These are phyloP conservation scores for Hippoglossus hippoglossus DNA, from an alignment of 2,797 vertebrate species.

Conservation along the genomic window DNA sequence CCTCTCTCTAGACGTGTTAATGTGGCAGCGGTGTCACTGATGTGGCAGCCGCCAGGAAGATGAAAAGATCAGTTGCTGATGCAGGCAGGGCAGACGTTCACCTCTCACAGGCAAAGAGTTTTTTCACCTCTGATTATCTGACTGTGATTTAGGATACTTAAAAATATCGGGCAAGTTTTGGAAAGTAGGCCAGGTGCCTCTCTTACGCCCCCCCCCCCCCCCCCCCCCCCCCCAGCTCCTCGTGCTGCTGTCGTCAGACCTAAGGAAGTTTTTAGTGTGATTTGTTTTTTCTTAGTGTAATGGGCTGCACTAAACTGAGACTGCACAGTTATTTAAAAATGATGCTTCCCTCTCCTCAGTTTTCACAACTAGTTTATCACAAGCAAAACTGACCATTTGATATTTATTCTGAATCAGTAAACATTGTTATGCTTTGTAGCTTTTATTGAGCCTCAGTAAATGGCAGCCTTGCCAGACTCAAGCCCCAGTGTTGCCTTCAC, in stretches of 20 bases:
- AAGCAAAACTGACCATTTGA: conserved; percentile 6
- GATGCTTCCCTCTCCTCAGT: conserved; percentile 3
- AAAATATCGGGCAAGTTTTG: conserved; percentile 29
- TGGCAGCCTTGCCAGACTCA: conserved; percentile 20
- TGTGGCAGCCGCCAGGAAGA: conserved; percentile 37
- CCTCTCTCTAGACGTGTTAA: conserved; percentile 30
- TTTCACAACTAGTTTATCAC: conserved; percentile 24
- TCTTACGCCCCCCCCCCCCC: no score
- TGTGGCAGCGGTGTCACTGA: conserved; percentile 39
- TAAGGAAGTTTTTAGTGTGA: conserved; percentile 25
- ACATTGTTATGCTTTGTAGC: conserved; percentile 1
- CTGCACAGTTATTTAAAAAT: conserved; percentile 27
- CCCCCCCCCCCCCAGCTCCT: conserved; percentile 12
- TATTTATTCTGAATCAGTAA: conserved; percentile 20
- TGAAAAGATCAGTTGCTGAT: conserved; percentile 32
- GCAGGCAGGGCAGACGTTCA: conserved; percentile 10
- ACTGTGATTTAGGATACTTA: conserved; percentile 37
- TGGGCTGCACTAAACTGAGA: conserved; percentile 29
- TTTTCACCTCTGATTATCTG: conserved; percentile 38
- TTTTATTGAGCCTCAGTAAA: conserved; percentile 38
- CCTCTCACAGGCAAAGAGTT: conserved; percentile 10
- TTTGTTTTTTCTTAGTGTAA: conserved; percentile 29
- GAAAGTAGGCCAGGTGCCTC: conserved; percentile 52
- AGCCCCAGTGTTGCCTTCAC: conserved; percentile 26
- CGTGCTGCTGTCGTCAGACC: conserved; percentile 22